Conservation (phyloP, 1,140 invertebrate genomes). For the Solenopsis fugax region DNA sequence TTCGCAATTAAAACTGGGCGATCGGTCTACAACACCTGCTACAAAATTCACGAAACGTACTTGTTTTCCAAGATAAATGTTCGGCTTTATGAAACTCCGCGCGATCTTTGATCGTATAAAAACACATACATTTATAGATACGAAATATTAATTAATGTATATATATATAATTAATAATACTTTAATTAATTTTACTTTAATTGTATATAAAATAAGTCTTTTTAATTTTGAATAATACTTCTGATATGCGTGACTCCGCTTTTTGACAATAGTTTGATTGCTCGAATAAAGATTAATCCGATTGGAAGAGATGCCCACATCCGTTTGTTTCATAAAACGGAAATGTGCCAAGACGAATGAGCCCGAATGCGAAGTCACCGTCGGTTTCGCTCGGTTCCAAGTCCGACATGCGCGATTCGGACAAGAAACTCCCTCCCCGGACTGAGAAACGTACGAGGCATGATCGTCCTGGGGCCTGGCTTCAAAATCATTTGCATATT, state of each 20-base stretch:
- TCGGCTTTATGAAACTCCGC: neutral
- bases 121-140: slow-evolving; percentile 17
- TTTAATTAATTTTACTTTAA: slow-evolving; percentile 23
- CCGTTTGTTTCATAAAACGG: neutral
- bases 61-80: neutral
- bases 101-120: neutral
- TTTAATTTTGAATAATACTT: slow-evolving; percentile 18
- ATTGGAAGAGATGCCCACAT: neutral
- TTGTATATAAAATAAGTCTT: slow-evolving; percentile 18
- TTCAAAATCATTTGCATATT: slow-evolving; percentile 65
- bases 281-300: slow-evolving; percentile 6
- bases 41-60: neutral
- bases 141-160: slow-evolving; percentile 13
- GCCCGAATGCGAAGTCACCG: neutral
- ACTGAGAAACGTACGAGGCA: slow-evolving; percentile 69
- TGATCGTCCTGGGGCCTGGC: slow-evolving; percentile 73
- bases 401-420: neutral
- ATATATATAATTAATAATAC: slow-evolving; percentile 18
- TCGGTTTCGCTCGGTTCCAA: slow-evolving; percentile 17
- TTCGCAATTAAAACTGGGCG: neutral
- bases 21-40: neutral
- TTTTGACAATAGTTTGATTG: neutral
- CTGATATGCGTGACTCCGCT: neutral
- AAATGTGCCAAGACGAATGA: slow-evolving; percentile 11
- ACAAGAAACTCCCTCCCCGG: neutral